phyloP scores from a whole-genome alignment of 2,888 invertebrate species.

The Oxytorus armatus region DNA sequence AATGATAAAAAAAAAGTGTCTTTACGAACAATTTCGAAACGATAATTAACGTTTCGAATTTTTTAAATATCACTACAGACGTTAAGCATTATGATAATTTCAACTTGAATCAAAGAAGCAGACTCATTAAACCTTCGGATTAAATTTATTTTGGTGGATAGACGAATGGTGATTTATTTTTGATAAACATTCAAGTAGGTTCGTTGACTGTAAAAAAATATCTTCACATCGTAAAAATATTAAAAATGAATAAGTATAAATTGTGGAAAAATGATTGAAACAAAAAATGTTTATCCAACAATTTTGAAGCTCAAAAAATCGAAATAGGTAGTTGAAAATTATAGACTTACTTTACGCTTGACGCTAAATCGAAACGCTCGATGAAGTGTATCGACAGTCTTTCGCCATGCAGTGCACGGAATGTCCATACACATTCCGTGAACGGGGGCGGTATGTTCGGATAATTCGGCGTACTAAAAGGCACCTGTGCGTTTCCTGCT shows the following conservation, averaged over 20 bases:
- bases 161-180: no score
- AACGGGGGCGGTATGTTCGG: slow-evolving; percentile 92
- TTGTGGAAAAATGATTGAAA: no score
- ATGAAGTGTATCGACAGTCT: slow-evolving; percentile 91
- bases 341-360: slow-evolving; percentile 81
- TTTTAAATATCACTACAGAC: no score
- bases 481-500: slow-evolving; percentile 84
- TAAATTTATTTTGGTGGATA: no score
- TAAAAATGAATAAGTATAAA: no score
- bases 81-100: no score
- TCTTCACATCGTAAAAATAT: no score
- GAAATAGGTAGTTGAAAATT: not conserved
- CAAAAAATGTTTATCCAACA: not conserved
- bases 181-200: no score
- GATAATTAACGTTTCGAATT: not conserved
- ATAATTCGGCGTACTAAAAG: slow-evolving; percentile 92
- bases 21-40: slow-evolving; percentile 72
- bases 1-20: no score
- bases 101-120: no score
- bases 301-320: not conserved
- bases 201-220: no score
- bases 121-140: no score
- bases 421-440: slow-evolving; percentile 93
- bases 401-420: slow-evolving; percentile 90
- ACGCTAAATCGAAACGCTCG: slow-evolving; percentile 89